Evolutionary conservation across 1,140 invertebrate genomes (phyloP), one percentile per base, ranked within the genome.

Genomic region (Coptotermes formosanus): DNA sequence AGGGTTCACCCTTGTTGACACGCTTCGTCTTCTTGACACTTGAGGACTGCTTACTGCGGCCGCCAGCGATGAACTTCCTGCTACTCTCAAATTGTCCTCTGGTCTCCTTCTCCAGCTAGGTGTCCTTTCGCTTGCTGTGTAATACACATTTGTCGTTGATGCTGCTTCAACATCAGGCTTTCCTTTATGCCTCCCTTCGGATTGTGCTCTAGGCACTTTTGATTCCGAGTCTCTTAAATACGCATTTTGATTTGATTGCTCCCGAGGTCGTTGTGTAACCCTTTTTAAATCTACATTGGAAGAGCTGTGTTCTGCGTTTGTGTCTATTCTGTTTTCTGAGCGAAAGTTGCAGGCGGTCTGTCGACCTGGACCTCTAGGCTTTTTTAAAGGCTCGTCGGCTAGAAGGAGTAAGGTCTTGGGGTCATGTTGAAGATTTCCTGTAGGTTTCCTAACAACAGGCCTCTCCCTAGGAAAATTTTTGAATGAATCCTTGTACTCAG

Each of bases 401-500:
- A 75, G 25, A 25, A 30, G 64, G 8, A 30, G 64, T 30, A 30
- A 75, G 25, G 64, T 75, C 2, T 75, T 75, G 25, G 64, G 64
- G 64, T 75, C 64, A 30, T 75, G 64, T 16, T 75, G 64, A n/a
- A 75, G 19, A 25, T 75, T 25, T 2, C 64, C 25, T 30, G 64
- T 25, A 30, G 64, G 83, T 16, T 84, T 84, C 25, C 21, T 45
- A 16, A 52, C n/a, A 4, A 55, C 48, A 23, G 83, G 83, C n/a
- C 83, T 45, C 48, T 84, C 83, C n/a, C 83, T 38, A 84, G 83
- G 83, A 25, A 84, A 84, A 30, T 64, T 32, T 48, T 23, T 52
- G 30, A 84, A 84, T 89, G 86, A 90, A 89, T 85, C 90, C 89
- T n/a, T 75, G 85, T 92, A 91, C 85, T 92, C 91, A 2, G 91